These are phyloP conservation scores for Argyrosomus regius DNA, from an alignment of 2,797 vertebrate genomes.

Conservation along the genomic window DNA sequence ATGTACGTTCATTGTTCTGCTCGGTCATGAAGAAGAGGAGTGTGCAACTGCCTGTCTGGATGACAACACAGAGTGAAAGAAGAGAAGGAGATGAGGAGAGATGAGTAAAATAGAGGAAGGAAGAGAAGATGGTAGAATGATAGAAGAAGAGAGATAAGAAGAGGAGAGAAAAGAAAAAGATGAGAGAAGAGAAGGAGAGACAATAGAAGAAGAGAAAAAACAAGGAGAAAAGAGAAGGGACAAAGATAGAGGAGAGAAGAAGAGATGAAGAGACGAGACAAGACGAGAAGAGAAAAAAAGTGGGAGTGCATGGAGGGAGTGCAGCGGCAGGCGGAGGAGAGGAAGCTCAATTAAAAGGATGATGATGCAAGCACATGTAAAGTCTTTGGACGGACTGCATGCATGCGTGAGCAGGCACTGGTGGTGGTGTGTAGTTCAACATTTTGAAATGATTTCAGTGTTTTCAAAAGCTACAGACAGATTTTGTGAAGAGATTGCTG, in stretches of 20 bases:
- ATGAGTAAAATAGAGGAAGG: background rate
- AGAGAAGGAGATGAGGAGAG: background rate
- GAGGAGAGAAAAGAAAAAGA: background rate
- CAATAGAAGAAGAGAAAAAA: background rate
- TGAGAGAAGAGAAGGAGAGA: background rate
- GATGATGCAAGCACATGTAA: slow-evolving; percentile 80
- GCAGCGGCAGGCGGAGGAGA: slow-evolving; percentile 42
- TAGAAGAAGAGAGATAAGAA: background rate
- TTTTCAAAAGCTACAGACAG: slow-evolving; percentile 49
- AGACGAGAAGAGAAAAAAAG: slow-evolving; percentile 7
- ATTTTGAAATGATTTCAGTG: slow-evolving; percentile 34
- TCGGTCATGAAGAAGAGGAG: slow-evolving; percentile 41
- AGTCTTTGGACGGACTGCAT: slow-evolving; percentile 36
- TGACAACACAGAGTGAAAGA: slow-evolving; percentile 14
- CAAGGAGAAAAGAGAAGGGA: background rate
- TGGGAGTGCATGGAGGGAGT: slow-evolving; percentile 25
- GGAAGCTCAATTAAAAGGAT: slow-evolving; percentile 68
- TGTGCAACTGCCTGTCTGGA: slow-evolving; percentile 18
- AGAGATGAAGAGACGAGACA: background rate
- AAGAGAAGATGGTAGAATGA: background rate
- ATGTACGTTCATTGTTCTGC: slow-evolving; percentile 47
- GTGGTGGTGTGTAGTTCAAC: slow-evolving; percentile 9
- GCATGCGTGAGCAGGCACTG: slow-evolving; percentile 12
- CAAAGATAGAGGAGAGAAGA: background rate
- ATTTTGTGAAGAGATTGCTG: slow-evolving; percentile 59